These are phyloP conservation scores for Cantharis flavilabris DNA, from an alignment of 2,888 invertebrate genomes.

Conservation along the genomic window DNA sequence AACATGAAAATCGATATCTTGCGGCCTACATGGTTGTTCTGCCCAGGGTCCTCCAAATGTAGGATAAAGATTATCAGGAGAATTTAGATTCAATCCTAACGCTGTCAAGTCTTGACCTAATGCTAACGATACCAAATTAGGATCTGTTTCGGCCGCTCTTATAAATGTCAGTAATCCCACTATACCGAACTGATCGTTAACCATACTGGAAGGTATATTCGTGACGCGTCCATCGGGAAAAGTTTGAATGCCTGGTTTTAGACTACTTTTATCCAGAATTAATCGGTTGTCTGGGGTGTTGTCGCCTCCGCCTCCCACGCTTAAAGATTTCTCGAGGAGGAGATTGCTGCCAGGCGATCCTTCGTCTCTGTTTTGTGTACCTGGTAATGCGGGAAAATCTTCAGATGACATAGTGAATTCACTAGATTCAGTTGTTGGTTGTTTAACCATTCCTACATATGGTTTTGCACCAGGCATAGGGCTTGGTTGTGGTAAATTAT, in stretches of 20 bases:
- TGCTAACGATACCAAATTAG: conserved; percentile 93
- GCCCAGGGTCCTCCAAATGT: conserved; percentile 99
- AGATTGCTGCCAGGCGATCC: conserved; percentile 66
- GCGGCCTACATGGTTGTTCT: conserved; percentile 95
- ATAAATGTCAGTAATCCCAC: conserved; percentile 98
- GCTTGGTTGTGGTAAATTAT: conserved; percentile 77
- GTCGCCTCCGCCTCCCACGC: conserved; percentile 52
- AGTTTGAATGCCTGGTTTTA: conserved; percentile 81
- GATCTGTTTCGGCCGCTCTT: conserved; percentile 96
- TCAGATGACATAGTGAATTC: conserved; percentile 98
- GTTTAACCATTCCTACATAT: conserved; percentile 95
- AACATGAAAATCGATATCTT: conserved; percentile 98
- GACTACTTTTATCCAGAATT: conserved; percentile 32
- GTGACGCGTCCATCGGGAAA: conserved; percentile 97
- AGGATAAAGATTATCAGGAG: conserved; percentile 96
- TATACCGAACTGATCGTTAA: conserved; percentile 99
- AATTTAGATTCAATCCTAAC: conserved; percentile 96
- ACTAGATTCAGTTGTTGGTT: conserved; percentile 88
- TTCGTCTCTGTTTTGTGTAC: conserved; percentile 66
- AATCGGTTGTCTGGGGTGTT: conserved; percentile 29
- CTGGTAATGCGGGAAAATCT: conserved; percentile 99
- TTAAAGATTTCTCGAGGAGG: conserved; percentile 53
- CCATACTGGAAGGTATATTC: conserved; percentile 98
- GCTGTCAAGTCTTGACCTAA: conserved; percentile 98
- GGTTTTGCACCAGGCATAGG: conserved; percentile 91